phyloP scores from a whole-genome alignment of 1,140 invertebrate genomes.

The Drosophila nigrodunni region DNA sequence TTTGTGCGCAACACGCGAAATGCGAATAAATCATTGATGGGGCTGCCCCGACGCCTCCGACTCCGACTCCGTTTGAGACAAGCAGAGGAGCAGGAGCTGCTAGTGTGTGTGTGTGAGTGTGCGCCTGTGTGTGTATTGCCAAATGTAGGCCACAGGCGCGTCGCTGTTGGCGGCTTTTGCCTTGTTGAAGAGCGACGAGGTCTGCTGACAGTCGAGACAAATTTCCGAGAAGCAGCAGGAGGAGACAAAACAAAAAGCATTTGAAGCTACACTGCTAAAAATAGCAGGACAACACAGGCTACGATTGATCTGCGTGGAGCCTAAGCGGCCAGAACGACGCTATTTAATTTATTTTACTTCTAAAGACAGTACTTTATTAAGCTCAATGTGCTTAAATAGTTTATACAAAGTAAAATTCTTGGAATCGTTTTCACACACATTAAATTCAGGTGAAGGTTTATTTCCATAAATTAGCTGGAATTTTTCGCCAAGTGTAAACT shows the following conservation, averaged over 20 bases:
- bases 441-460: not conserved
- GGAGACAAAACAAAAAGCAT: not conserved
- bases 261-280: constrained; percentile 7
- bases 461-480: not conserved
- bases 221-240: constrained; percentile 64
- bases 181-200: constrained; percentile 28
- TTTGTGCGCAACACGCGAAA: constrained; percentile 70
- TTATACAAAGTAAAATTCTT: not conserved
- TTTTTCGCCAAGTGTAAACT: constrained; percentile 16
- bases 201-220: constrained; percentile 73
- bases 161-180: constrained; percentile 38
- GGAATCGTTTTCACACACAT: not conserved
- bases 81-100: constrained; percentile 8
- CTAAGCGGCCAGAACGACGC: no score
- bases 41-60: constrained; percentile 18
- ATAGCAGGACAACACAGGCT: not conserved
- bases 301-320: no score
- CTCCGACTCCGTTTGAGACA: not conserved
- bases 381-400: no score
- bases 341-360: no score
- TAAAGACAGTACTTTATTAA: no score
- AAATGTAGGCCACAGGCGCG: constrained; percentile 57
- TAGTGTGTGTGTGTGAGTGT: not conserved
- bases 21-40: constrained; percentile 80
- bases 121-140: constrained; percentile 18